A percentile compares a stretch with the other conserved stretches of the same genome.
Evolutionary conservation across 2,888 invertebrate genomes (phyloP).

Genomic region (Agrotis exclamationis): DNA sequence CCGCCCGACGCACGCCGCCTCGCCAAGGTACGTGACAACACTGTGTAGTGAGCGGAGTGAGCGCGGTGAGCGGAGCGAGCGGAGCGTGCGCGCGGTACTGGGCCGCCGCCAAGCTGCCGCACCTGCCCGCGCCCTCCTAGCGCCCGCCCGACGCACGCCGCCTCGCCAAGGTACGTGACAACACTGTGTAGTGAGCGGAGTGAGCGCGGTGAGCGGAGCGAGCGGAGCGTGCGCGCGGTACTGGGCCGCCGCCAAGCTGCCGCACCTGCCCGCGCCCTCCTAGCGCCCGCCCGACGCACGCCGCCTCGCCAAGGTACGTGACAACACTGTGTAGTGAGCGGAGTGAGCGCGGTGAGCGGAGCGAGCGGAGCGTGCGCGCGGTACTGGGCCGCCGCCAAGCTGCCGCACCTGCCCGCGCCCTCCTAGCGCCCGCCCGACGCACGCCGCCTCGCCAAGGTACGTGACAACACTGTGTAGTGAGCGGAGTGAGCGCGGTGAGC

Average conservation of each 20-base stretch:
- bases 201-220: constrained; percentile 66
- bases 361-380: constrained; percentile 69
- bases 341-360: constrained; percentile 63
- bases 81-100: constrained; percentile 77
- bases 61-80: constrained; percentile 67
- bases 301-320: constrained; percentile 86
- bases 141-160: constrained; percentile 87
- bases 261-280: constrained; percentile 90
- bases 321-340: constrained; percentile 18
- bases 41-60: constrained; percentile 35
- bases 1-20: constrained; percentile 87
- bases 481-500: constrained; percentile 67
- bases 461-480: neutral
- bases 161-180: constrained; percentile 83
- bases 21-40: constrained; percentile 79
- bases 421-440: constrained; percentile 89
- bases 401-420: constrained; percentile 89
- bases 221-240: constrained; percentile 72
- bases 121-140: constrained; percentile 90
- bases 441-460: constrained; percentile 88
- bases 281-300: constrained; percentile 88
- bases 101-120: constrained; percentile 89
- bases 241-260: constrained; percentile 88
- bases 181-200: constrained; percentile 27
- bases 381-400: constrained; percentile 88